Evolutionary conservation across 2,797 vertebrate genomes (phyloP).

Genomic region (Sebastes paucispinis): DNA sequence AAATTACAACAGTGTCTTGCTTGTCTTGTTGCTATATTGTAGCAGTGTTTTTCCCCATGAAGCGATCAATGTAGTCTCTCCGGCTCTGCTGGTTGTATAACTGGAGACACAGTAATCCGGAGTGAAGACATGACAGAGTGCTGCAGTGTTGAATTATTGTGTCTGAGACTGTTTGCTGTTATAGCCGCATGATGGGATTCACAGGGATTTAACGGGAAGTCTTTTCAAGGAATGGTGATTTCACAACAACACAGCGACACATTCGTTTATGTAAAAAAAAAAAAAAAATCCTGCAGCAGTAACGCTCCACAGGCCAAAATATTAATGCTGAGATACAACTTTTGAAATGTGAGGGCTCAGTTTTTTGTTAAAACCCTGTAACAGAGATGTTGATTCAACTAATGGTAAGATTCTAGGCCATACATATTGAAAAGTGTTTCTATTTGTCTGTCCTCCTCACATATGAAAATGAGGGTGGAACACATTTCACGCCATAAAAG

Average conservation of each 20-base stretch:
- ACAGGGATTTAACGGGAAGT: slow-evolving; percentile 38
- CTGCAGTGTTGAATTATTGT: slow-evolving; percentile 47
- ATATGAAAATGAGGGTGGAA: neutral
- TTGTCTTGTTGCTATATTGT: neutral
- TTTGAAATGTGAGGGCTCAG: slow-evolving; percentile 7
- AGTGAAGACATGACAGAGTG: slow-evolving; percentile 48
- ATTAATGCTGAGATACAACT: slow-evolving; percentile 1
- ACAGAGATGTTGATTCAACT: neutral
- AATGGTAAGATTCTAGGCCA: neutral
- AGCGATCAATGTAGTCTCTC: slow-evolving; percentile 12
- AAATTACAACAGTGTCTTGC: neutral
- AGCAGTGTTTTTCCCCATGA: neutral
- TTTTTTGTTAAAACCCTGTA: neutral
- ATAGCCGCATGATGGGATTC: slow-evolving; percentile 48
- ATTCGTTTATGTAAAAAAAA: slow-evolving; percentile 15
- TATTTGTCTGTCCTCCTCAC: neutral
- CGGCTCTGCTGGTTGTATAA: slow-evolving; percentile 24
- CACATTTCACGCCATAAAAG: neutral
- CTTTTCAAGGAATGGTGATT: slow-evolving; percentile 52
- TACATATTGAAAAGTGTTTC: neutral
- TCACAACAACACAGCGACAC: slow-evolving; percentile 23
- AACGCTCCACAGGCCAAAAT: slow-evolving; percentile 7
- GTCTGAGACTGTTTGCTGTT: slow-evolving; percentile 48
- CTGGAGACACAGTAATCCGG: slow-evolving; percentile 43
- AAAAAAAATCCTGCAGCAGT: neutral